Evolutionary conservation across 1,140 invertebrate species (phyloP).

Genomic region (Hyphantria cunea): DNA sequence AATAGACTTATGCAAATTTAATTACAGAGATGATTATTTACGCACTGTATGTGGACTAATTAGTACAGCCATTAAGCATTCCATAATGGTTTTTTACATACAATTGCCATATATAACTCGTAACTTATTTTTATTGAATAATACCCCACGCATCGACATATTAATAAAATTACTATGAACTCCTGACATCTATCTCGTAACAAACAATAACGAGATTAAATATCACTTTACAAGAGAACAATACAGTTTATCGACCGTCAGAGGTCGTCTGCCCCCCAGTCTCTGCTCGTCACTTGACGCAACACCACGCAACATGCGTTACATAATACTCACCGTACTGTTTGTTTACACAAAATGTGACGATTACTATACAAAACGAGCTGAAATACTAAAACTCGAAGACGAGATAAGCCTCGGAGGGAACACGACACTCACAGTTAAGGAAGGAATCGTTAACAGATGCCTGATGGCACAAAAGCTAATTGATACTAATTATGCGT

Average conservation of each 20-base stretch:
- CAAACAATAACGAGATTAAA: no score
- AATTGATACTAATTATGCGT: constrained; percentile 83
- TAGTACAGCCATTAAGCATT: no score
- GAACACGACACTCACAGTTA: constrained; percentile 74
- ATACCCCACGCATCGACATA: no score
- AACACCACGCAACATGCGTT: constrained; percentile 11
- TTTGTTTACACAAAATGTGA: constrained; percentile 39
- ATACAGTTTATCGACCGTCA: neutral
- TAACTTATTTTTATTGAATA: no score
- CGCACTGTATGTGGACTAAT: no score
- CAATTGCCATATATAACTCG: no score
- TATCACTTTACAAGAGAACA: no score
- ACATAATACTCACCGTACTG: constrained; percentile 11
- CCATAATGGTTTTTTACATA: no score
- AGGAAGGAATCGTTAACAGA: constrained; percentile 84
- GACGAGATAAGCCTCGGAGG: constrained; percentile 69
- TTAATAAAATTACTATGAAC: no score
- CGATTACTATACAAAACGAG: constrained; percentile 52
- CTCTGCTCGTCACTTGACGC: neutral
- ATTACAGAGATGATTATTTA: no score
- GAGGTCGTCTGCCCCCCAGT: constrained; percentile 4
- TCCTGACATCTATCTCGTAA: no score
- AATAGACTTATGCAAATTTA: no score
- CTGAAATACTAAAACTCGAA: constrained; percentile 62
- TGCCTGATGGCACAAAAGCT: constrained; percentile 86